Evolutionary conservation across 1,140 invertebrate genomes (phyloP).

Genomic region (Solenopsis invicta): DNA sequence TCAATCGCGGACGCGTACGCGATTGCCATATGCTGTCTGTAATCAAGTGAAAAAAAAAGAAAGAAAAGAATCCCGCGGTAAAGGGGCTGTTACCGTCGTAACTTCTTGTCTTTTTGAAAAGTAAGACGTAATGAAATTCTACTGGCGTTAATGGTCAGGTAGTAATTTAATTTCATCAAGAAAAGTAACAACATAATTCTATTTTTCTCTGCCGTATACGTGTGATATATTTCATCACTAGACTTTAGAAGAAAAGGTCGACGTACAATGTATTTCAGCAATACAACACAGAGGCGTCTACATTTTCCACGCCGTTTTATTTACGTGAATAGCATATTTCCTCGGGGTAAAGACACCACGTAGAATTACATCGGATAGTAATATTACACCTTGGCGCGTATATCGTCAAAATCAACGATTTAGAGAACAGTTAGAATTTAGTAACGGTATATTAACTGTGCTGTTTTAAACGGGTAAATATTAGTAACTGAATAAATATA

Average conservation of each 20-base stretch:
- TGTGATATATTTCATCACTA: slow-evolving; percentile 36
- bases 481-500: neutral
- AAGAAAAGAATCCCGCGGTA: neutral
- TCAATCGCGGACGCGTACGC: too few relatives aligned
- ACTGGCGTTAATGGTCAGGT: slow-evolving; percentile 60
- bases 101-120: slow-evolving; percentile 17
- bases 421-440: neutral
- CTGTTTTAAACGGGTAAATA: neutral
- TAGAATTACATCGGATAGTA: neutral
- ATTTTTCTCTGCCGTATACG: slow-evolving; percentile 50
- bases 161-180: slow-evolving; percentile 62
- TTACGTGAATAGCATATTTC: slow-evolving; percentile 28
- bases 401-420: neutral
- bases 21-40: neutral
- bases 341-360: neutral
- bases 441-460: neutral
- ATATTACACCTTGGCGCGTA: neutral
- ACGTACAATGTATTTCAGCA: slow-evolving; percentile 38
- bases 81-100: neutral
- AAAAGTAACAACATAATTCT: slow-evolving; percentile 62
- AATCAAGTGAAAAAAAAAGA: neutral
- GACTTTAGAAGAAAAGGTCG: neutral
- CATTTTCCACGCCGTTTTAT: neutral
- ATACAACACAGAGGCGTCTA: neutral
- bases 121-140: slow-evolving; percentile 58